Conservation (phyloP, 2,113 vertebrate genomes). For the Machaerirhynchus nigripectus region DNA sequence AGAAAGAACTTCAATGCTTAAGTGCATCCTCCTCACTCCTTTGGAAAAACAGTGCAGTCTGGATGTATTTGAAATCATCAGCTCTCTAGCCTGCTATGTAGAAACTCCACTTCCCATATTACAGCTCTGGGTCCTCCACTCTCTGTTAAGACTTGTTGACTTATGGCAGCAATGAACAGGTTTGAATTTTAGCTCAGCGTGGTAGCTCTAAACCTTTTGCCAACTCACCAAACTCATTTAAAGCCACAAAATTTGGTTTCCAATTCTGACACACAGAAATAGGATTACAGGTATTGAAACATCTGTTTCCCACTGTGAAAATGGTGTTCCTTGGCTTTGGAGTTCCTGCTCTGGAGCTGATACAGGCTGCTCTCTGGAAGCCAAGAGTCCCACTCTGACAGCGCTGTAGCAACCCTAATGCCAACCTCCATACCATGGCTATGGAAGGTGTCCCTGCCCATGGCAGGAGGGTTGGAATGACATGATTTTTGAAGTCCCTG, state of each 20-base stretch:
- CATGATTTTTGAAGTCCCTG: background rate
- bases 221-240: background rate
- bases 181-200: background rate
- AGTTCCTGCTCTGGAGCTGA: background rate
- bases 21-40: background rate
- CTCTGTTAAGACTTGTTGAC: background rate
- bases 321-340: background rate
- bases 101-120: background rate
- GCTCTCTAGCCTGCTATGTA: background rate
- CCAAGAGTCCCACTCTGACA: background rate
- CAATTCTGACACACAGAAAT: background rate
- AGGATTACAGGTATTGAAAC: background rate
- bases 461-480: background rate
- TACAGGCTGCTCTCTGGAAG: background rate
- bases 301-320: background rate
- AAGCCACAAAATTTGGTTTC: background rate
- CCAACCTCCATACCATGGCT: too few relatives aligned
- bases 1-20: background rate
- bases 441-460: background rate
- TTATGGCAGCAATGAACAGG: background rate
- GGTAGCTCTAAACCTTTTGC: background rate
- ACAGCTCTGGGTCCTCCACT: background rate
- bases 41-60: background rate
- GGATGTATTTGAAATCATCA: background rate
- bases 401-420: background rate